Base-by-base conservation (phyloP, 1,140 invertebrate genomes). In the Contarinia nasturtii region DNA sequence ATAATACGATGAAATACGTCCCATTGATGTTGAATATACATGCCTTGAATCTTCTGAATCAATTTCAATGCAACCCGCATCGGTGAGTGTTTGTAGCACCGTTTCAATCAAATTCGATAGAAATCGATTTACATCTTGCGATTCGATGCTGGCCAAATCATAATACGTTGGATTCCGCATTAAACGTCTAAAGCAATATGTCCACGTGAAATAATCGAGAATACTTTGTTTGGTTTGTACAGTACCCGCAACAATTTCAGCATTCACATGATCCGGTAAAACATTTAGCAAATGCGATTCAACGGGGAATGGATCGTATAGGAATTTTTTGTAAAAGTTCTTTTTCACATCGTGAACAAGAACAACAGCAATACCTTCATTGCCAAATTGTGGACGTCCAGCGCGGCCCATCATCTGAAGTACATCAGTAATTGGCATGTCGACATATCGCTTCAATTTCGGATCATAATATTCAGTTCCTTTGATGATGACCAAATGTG, bases 391-490 rank as follows among this genome's bases (percentile, higher is more conserved):
- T 2, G 95, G 96, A 49, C 96, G 71, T 7, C 95, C 95, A 49
- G 95, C 95, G 50, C 95, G 72, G 3, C 95, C 95, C 81, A 98
- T 97, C 96, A 99, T 98, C 69, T 98, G 95, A 20, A 99, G 69
- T 1, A 98, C 82, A 72, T 95, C 93, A 1, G 95, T 99, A 44
- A 99, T 96, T 1, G 96, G 96, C 82, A 98, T 98, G 56, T 99
- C 95, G 2, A 98, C 89, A 65, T 99, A 99, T 56, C 92, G 78
- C 58, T 91, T 86, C 4, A 78, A 77, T 61, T 98, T 97, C 8
- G 92, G 94, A 67, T 99, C 95, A 64, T 83, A 99, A 67, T 94
- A 99, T 67, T 99, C 96, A 1, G 96, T 98, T 43, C 89, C 89
- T 56, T 79, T 77, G 48, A 74, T 67, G 7, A 69, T 65, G 12